A percentile compares a stretch with the other conserved stretches of the same genome.
Conservation (phyloP, 2,113 vertebrate species). For the Riparia riparia region DNA sequence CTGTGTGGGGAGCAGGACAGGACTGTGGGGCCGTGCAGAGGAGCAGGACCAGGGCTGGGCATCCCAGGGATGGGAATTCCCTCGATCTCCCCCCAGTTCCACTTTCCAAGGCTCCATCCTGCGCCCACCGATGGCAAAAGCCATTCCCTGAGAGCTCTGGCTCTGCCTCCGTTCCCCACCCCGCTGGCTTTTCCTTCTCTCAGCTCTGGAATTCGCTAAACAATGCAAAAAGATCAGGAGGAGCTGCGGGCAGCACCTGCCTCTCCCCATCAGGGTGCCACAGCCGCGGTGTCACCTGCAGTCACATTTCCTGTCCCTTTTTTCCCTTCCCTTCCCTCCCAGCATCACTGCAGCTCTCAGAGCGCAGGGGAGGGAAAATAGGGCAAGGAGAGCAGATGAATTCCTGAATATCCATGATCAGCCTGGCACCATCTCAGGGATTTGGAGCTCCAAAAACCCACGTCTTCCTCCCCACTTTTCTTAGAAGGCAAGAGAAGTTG, state of each 20-base stretch:
- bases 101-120: neutral
- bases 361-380: neutral
- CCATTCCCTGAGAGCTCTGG: neutral
- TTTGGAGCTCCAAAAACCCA: neutral
- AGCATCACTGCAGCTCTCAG: neutral
- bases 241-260: neutral
- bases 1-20: accelerated
- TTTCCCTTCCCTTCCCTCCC: neutral
- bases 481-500: neutral
- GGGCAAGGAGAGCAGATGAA: neutral
- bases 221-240: neutral
- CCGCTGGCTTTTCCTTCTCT: accelerated
- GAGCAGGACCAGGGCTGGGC: neutral
- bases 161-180: accelerated
- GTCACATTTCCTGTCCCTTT: neutral
- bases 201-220: neutral
- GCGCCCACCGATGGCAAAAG: neutral
- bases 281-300: accelerated
- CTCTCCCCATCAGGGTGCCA: neutral
- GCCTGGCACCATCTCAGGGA: neutral
- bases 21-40: neutral
- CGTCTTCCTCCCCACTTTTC: neutral
- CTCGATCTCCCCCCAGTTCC: accelerated
- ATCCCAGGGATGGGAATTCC: neutral
- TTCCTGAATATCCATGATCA: neutral